These are phyloP conservation scores for Himalopsyche kuldschensis DNA, from an alignment of 2,888 invertebrate genomes.

Conservation along the genomic window DNA sequence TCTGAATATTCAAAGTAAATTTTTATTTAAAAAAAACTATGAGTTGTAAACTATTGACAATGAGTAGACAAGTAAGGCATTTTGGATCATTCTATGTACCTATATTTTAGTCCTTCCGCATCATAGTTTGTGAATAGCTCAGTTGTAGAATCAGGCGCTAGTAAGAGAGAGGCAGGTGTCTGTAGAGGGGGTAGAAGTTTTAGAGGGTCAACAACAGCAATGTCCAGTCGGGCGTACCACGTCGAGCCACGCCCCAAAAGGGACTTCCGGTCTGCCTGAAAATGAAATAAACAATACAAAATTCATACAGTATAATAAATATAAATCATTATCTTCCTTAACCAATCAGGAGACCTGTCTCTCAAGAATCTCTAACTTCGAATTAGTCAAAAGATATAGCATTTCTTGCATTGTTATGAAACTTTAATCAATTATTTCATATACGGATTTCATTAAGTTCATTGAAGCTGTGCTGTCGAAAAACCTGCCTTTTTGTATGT, in stretches of 20 bases:
- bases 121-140: conserved; percentile 9
- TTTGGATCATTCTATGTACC: not conserved
- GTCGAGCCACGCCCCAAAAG: conserved; percentile 2
- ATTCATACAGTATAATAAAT: not conserved
- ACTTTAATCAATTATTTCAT: too few species aligned
- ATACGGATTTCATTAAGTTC: too few species aligned
- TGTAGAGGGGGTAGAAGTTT: conserved; percentile 5
- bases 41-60: too few species aligned
- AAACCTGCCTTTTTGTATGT: too few species aligned
- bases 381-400: too few species aligned
- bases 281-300: not conserved
- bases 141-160: conserved; percentile 15
- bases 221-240: conserved; percentile 16
- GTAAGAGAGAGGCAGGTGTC: not conserved
- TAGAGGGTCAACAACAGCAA: conserved; percentile 10
- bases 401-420: too few species aligned
- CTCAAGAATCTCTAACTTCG: too few species aligned
- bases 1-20: too few species aligned
- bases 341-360: too few species aligned
- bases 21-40: too few species aligned
- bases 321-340: too few species aligned
- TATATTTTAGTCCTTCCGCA: conserved; percentile 5
- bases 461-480: too few species aligned
- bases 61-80: not conserved
- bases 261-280: conserved; percentile 15